A percentile compares a stretch with the other conserved stretches of the same genome.
These are phyloP conservation scores for Grantiella picta DNA, from an alignment of 2,113 vertebrate genomes.

Conservation along the genomic window DNA sequence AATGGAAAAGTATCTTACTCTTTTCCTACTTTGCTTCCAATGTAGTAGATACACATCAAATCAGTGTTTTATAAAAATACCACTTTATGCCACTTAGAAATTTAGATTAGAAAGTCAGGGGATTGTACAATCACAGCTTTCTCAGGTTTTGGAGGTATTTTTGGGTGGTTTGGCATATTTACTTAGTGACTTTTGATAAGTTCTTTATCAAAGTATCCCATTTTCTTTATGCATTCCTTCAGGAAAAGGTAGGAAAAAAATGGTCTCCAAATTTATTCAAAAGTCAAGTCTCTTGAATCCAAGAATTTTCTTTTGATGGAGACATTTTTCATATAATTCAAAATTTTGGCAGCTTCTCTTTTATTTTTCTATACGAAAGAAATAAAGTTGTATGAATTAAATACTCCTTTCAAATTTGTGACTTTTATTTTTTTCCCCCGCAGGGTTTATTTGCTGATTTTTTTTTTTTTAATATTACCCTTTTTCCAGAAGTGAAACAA, in stretches of 20 bases:
- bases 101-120: not conserved
- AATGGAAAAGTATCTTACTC: not conserved
- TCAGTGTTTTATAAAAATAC: not conserved
- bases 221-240: not conserved
- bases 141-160: not conserved
- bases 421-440: not conserved
- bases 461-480: not conserved
- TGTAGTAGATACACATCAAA: not conserved
- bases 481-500: not conserved
- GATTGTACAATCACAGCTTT: not conserved
- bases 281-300: no score
- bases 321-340: not conserved
- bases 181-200: not conserved
- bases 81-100: not conserved
- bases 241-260: not conserved
- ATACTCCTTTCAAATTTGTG: not conserved
- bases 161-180: accelerated
- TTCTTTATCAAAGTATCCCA: not conserved
- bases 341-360: not conserved
- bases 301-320: not conserved
- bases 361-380: not conserved
- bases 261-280: not conserved
- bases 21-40: not conserved
- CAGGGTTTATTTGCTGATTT: not conserved
- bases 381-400: not conserved